Conservation (phyloP, 2,888 invertebrate genomes). For the Rhingia rostrata region DNA sequence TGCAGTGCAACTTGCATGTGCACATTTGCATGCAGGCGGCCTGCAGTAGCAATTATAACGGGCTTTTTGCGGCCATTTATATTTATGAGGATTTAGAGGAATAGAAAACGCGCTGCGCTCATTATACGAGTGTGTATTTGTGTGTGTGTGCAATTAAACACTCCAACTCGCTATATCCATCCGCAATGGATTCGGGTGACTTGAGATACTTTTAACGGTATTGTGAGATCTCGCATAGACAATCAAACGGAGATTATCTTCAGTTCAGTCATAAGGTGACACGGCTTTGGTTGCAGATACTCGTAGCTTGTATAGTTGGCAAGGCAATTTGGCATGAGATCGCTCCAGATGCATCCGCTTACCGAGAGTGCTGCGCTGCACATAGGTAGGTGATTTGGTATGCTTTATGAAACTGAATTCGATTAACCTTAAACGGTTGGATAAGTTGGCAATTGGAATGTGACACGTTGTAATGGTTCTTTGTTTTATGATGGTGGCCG, state of each 20-base stretch:
- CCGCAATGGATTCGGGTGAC: slow-evolving; percentile 66
- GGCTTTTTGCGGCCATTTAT: slow-evolving; percentile 70
- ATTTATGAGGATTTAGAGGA: slow-evolving; percentile 68
- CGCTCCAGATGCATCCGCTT: slow-evolving; percentile 42
- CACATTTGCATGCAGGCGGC: slow-evolving; percentile 65
- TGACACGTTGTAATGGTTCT: slow-evolving; percentile 56
- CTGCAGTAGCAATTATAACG: slow-evolving; percentile 68
- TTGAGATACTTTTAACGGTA: slow-evolving; percentile 64
- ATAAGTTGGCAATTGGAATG: slow-evolving; percentile 69
- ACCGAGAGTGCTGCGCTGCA: slow-evolving; percentile 1
- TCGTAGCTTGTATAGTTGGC: not conserved
- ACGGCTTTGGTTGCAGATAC: not conserved
- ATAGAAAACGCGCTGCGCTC: slow-evolving; percentile 61
- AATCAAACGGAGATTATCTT: slow-evolving; percentile 42
- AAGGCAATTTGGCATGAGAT: slow-evolving; percentile 7
- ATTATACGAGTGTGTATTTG: slow-evolving; percentile 50
- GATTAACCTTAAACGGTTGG: slow-evolving; percentile 74
- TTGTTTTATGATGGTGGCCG: not conserved
- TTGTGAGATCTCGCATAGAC: slow-evolving; percentile 38
- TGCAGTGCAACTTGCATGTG: slow-evolving; percentile 62
- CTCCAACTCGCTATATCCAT: slow-evolving; percentile 14
- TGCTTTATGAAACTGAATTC: slow-evolving; percentile 71
- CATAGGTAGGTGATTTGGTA: slow-evolving; percentile 20
- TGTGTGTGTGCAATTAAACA: slow-evolving; percentile 66
- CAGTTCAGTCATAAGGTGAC: slow-evolving; percentile 29